phyloP scores from a whole-genome alignment of 2,797 vertebrate species.

The Ctenopoma multispine region DNA sequence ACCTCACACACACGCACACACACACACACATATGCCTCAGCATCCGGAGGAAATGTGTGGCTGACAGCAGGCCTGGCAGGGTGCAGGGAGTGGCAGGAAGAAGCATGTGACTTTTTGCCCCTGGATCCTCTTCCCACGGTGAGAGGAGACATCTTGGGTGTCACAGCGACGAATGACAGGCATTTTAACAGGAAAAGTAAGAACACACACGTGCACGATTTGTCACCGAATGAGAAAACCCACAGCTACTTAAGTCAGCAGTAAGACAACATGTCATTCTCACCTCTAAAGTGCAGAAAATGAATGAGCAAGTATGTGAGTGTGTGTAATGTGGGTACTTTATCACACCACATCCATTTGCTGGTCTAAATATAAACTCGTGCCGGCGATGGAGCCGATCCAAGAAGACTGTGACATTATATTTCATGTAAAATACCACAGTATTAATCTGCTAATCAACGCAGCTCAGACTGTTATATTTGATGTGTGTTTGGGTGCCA shows the following conservation, averaged over 20 bases:
- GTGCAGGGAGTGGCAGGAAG: conserved; percentile 64
- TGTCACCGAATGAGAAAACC: conserved; percentile 53
- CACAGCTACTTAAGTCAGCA: conserved; percentile 26
- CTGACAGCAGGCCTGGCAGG: conserved; percentile 67
- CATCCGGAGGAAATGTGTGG: conserved; percentile 81
- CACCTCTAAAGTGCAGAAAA: conserved; percentile 27
- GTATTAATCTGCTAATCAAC: conserved; percentile 8
- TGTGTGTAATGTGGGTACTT: conserved; percentile 26
- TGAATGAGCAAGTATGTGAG: conserved; percentile 4
- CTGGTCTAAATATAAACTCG: conserved; percentile 14
- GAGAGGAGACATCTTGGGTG: conserved; percentile 58
- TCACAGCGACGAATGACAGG: conserved; percentile 58
- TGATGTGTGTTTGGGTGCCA: conserved; percentile 14
- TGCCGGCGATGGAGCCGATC: conserved; percentile 3
- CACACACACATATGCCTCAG: conserved; percentile 40
- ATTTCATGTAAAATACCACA: conserved; percentile 11
- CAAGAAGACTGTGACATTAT: conserved; percentile 4
- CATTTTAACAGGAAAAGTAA: conserved; percentile 56
- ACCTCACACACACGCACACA: conserved; percentile 59
- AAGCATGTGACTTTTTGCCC: conserved; percentile 59
- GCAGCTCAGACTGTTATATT: conserved; percentile 1
- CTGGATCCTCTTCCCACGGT: conserved; percentile 53
- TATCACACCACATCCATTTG: conserved; percentile 36
- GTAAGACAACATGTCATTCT: conserved; percentile 33
- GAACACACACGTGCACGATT: conserved; percentile 30